A percentile compares a stretch with the other conserved stretches of the same genome.
Conservation (phyloP, 2,113 vertebrate species). For the Dipodomys merriami region DNA sequence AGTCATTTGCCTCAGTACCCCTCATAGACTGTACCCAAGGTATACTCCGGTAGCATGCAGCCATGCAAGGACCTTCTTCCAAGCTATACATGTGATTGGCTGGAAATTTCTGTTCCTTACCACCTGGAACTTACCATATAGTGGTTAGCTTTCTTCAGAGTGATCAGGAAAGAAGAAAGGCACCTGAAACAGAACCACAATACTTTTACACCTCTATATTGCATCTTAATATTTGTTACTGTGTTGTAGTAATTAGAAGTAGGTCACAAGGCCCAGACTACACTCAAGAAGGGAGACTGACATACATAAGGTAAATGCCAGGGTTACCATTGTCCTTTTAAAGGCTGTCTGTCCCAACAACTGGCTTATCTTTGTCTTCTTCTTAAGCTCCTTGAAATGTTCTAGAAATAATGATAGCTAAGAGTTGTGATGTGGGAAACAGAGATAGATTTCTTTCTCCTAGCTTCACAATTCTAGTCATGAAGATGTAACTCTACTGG, state of each 20-base stretch:
- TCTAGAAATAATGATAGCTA: neutral
- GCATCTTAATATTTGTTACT: neutral
- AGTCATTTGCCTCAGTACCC: neutral
- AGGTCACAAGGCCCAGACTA: neutral
- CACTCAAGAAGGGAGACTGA: neutral
- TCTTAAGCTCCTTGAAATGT: neutral
- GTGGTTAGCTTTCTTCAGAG: neutral
- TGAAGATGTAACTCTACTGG: neutral
- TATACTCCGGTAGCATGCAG: neutral
- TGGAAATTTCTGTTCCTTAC: neutral
- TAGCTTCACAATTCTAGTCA: neutral
- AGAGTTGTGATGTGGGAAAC: neutral
- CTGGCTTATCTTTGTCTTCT: neutral
- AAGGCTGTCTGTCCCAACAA: neutral
- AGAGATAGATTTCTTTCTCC: neutral
- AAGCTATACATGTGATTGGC: neutral
- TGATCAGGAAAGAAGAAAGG: neutral
- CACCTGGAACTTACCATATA: rapidly evolving
- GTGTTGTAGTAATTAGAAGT: neutral
- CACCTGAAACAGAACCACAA: no score
- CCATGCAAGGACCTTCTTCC: neutral
- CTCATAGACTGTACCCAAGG: neutral
- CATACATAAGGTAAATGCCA: no score
- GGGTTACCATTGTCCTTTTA: neutral
- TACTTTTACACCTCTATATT: neutral